Conservation (phyloP, 2,888 invertebrate genomes). For the Drosophila rellima region DNA sequence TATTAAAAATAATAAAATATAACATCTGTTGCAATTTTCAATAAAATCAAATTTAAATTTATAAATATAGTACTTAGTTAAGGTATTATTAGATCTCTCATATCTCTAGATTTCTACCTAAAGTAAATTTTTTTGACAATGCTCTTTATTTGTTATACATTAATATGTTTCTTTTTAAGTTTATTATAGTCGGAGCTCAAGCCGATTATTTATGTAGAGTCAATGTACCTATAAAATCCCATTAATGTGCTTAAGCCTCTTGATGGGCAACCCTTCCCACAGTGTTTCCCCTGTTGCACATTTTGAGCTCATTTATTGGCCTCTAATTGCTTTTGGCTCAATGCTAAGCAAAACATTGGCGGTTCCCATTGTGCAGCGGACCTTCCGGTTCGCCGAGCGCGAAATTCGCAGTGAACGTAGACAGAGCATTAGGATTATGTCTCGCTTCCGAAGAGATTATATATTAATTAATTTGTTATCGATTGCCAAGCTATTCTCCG, state of each 20-base stretch:
- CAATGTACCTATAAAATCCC: no score
- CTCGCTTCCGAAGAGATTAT: constrained; percentile 52
- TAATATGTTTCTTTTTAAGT: background rate
- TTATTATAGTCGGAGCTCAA: background rate
- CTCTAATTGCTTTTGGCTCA: constrained; percentile 63
- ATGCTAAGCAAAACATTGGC: constrained; percentile 51
- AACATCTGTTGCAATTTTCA: no score
- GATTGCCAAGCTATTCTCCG: constrained; percentile 48
- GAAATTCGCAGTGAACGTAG: constrained; percentile 52
- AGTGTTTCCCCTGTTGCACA: constrained; percentile 7
- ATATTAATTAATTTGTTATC: constrained; percentile 74
- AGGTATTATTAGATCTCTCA: no score
- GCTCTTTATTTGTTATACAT: background rate
- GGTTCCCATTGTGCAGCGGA: constrained; percentile 47
- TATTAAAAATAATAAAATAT: no score
- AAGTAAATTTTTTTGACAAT: no score
- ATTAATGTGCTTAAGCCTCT: constrained; percentile 18
- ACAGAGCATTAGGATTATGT: constrained; percentile 31
- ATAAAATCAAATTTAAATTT: no score
- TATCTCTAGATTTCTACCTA: no score
- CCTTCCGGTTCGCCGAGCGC: constrained; percentile 37
- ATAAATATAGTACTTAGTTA: no score
- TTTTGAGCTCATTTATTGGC: constrained; percentile 54
- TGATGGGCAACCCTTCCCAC: background rate
- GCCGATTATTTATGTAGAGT: constrained; percentile 11